A percentile compares a stretch with the other conserved stretches of the same genome.
phyloP scores from a whole-genome alignment of 1,140 invertebrate species.

The Prorops nasuta region DNA sequence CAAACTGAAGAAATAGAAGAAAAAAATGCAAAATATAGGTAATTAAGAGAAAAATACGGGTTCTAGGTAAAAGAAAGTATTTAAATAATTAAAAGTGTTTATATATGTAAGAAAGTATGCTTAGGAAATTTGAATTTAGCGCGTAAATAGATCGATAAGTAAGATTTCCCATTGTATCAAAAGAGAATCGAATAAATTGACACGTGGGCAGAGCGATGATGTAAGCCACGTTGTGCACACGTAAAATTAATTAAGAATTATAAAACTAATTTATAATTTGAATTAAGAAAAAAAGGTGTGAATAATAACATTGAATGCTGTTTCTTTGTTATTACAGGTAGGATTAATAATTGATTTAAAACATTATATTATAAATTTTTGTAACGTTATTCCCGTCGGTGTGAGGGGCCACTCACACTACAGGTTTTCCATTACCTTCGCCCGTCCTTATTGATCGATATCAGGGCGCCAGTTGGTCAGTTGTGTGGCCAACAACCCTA shows the following conservation, averaged over 20 bases:
- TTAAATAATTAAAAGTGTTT: too few relatives aligned
- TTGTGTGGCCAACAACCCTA: too few relatives aligned
- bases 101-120: too few relatives aligned
- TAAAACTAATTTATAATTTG: not conserved
- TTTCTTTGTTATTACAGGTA: constrained; percentile 15
- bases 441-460: too few relatives aligned
- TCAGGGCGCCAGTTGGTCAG: too few relatives aligned
- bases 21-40: too few relatives aligned
- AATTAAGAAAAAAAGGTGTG: not conserved
- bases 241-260: constrained; percentile 23
- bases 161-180: not conserved
- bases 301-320: constrained; percentile 12
- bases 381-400: too few relatives aligned
- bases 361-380: not conserved
- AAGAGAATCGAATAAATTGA: not conserved
- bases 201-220: not conserved
- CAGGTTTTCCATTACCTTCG: too few relatives aligned
- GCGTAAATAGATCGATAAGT: not conserved
- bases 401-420: too few relatives aligned
- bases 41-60: too few relatives aligned
- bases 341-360: not conserved
- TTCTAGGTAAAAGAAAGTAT: too few relatives aligned
- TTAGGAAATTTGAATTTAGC: not conserved
- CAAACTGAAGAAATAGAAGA: too few relatives aligned
- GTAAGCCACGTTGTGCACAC: constrained; percentile 29